A percentile compares a stretch with the other conserved stretches of the same genome.
Conservation (phyloP, 2,113 vertebrate species). For the Coryphaenoides rupestris region DNA sequence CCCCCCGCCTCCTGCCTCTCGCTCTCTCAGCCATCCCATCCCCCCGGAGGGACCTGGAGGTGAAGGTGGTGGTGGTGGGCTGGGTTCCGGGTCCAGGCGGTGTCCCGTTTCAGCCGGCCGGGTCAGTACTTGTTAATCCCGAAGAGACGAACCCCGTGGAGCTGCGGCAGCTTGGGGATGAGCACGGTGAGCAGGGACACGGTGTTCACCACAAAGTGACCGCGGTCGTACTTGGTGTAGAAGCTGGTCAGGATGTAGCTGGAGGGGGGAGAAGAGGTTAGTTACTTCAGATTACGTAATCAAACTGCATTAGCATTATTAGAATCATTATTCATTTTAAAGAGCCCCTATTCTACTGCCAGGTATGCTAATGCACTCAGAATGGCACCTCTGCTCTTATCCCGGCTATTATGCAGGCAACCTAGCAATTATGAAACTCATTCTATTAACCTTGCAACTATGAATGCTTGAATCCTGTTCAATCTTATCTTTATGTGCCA, state of each 20-base stretch:
- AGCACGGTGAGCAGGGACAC: slow-evolving; percentile 91
- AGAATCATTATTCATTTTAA: no score
- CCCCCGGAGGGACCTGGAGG: slow-evolving; percentile 1
- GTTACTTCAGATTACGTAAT: neutral
- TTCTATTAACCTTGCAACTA: no score
- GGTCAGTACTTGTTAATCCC: slow-evolving; percentile 96
- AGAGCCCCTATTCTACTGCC: no score
- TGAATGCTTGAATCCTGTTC: no score
- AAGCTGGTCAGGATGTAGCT: slow-evolving; percentile 98
- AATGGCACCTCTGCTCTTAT: no score
- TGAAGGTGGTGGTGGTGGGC: slow-evolving; percentile 26
- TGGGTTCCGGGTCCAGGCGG: slow-evolving; percentile 15
- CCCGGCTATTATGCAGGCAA: no score
- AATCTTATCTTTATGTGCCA: no score
- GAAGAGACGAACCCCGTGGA: slow-evolving; percentile 94
- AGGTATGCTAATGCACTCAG: no score
- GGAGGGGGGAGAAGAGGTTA: neutral
- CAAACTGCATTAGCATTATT: no score
- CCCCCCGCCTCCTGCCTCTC: no score
- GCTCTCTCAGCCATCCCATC: no score
- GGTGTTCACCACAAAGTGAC: slow-evolving; percentile 94
- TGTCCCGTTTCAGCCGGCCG: slow-evolving; percentile 32
- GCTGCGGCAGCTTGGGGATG: slow-evolving; percentile 95
- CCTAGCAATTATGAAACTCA: no score
- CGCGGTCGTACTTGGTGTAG: slow-evolving; percentile 95